Percentiles rank a stretch among this genome's conserved stretches.
These are phyloP conservation scores for Crambe crambe DNA, from an alignment of 37 sponge, comb jelly and placozoan genomes.

Conservation along the genomic window DNA sequence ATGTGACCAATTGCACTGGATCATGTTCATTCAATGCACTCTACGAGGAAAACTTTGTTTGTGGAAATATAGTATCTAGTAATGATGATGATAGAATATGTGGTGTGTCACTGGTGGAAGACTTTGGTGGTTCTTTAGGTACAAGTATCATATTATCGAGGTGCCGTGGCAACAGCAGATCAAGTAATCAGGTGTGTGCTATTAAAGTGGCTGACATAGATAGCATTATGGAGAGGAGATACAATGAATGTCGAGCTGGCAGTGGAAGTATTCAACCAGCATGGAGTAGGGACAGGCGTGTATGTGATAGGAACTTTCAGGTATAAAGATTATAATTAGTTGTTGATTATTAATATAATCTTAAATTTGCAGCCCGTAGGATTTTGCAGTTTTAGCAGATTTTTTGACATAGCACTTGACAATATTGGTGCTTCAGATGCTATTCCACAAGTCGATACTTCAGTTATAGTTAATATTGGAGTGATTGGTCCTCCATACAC, in stretches of 20 bases:
- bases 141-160: conserved; percentile 9
- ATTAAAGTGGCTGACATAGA: conserved; percentile 1
- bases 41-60: conserved; percentile 9
- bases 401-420: no score
- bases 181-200: conserved; percentile 9
- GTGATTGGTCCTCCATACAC: background rate
- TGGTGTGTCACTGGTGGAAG: conserved; percentile 29
- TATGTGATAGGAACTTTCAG: background rate
- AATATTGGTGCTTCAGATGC: background rate
- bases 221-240: conserved; percentile 12
- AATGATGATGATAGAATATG: background rate
- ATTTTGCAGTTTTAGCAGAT: no score
- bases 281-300: background rate
- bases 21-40: conserved; percentile 9
- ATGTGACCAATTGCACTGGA: conserved; percentile 1
- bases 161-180: background rate
- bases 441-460: background rate
- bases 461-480: background rate
- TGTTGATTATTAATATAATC: no score
- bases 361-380: no score
- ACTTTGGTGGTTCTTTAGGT: conserved; percentile 10
- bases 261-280: background rate
- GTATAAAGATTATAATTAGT: no score
- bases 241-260: background rate
- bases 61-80: background rate